Base-by-base conservation (phyloP, 2,888 invertebrate genomes). In the Drosophila fungiperda region DNA sequence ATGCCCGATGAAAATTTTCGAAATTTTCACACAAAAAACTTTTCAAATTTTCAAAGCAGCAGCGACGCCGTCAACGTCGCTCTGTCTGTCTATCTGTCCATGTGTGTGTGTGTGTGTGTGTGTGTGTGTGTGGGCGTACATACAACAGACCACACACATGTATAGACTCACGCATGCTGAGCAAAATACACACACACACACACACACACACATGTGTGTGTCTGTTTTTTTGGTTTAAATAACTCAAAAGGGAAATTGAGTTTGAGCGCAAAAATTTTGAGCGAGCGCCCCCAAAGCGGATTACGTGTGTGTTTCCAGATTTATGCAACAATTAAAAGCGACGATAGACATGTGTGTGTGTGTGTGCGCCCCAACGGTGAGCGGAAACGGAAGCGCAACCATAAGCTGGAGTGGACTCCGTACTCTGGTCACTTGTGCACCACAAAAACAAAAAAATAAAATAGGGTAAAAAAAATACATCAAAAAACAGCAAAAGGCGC, bases 1-100 rank as follows among this genome's bases (percentile, higher is more conserved):
- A 80, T 79, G 81, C 79, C 79, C 77, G 63, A 69, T 82, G 78
- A 78, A 90, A 87, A 81, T 89, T 89, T 90, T 90, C 84, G 82
- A 89, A 90, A 87, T 87, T 87, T 89, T 84, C 83, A 81, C 82
- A 81, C 80, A 83, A 90, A 88, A 90, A 85, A 85, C 89, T 84
- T 87, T 88, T 83, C 72, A 85, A 85, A 89, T 87, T 87, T 82
- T 75, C 80, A 88, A 87, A 73, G 73, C 77, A 68, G 58, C 83
- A 66, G 35, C 79, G 64, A 61, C 80, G 61, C 40, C 52, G 65
- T 61, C 76, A 68, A 66, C 62, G 69, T 69, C 71, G 55, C 78
- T 64, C 68, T 73, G 52, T 73, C 65, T 68, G 74, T 72, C 61
- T 66, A 53, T 68, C 53, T 64, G 53, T 48, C 42, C 50, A n/a